These are phyloP conservation scores for Nannoperca australis DNA, from an alignment of 2,797 vertebrate genomes.

Conservation along the genomic window DNA sequence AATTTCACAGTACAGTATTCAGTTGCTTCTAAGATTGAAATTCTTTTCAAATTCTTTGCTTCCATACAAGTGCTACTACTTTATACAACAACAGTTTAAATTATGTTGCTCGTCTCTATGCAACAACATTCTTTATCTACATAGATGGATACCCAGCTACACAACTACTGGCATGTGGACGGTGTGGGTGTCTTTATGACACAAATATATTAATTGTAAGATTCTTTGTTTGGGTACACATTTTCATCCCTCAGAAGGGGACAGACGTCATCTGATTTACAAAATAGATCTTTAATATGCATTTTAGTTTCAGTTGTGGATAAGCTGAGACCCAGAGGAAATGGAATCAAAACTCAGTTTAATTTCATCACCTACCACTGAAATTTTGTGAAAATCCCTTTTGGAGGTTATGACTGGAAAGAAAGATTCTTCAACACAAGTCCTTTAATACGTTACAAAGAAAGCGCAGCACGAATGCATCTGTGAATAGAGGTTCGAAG, in stretches of 20 bases:
- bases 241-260: neutral
- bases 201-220: neutral
- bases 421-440: conserved; percentile 39
- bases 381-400: conserved; percentile 58
- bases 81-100: neutral
- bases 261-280: neutral
- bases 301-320: conserved; percentile 14
- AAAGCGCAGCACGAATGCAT: conserved; percentile 12
- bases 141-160: neutral
- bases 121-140: neutral
- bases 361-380: conserved; percentile 31
- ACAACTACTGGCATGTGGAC: neutral
- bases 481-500: conserved; percentile 38
- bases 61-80: neutral
- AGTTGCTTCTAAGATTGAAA: neutral
- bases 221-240: neutral
- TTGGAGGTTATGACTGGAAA: conserved; percentile 44
- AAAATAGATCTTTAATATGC: neutral
- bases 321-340: neutral
- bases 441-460: conserved; percentile 40
- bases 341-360: conserved; percentile 25
- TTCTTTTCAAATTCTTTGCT: neutral
- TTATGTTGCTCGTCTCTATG: neutral
- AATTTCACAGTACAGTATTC: neutral
- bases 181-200: neutral